These are phyloP conservation scores for Cryptosula pallasiana DNA, from an alignment of 2,888 invertebrate species.

Conservation along the genomic window DNA sequence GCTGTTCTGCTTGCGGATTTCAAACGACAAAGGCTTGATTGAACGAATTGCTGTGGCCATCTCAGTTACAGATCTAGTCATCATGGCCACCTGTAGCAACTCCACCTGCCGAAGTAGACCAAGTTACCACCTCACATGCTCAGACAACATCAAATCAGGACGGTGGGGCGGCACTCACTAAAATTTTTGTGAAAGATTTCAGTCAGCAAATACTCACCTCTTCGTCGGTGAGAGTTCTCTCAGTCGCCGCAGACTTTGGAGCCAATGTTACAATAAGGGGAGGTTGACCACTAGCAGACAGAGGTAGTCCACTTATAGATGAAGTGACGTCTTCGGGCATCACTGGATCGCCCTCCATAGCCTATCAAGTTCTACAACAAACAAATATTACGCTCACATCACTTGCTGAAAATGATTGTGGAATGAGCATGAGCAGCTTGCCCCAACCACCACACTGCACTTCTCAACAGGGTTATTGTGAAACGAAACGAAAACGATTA, in stretches of 20 bases:
- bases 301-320: not conserved
- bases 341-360: not conserved
- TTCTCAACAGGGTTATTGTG: too few species aligned
- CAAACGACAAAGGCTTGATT: not conserved
- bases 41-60: not conserved
- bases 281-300: not conserved
- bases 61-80: not conserved
- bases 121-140: too few species aligned
- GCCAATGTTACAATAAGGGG: not conserved
- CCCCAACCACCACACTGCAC: too few species aligned
- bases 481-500: too few species aligned
- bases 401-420: too few species aligned
- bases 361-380: too few species aligned
- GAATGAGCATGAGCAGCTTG: too few species aligned
- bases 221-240: not conserved
- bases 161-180: too few species aligned
- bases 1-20: conserved; percentile 2
- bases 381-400: too few species aligned
- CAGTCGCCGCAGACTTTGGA: not conserved
- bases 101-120: not conserved
- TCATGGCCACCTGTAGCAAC: not conserved
- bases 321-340: not conserved
- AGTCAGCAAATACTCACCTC: not conserved
- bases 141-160: too few species aligned
- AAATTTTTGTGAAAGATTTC: too few species aligned